A percentile compares a stretch with the other conserved stretches of the same genome.
phyloP scores from a whole-genome alignment of 2,113 vertebrate genomes.

The Eidolon helvum region DNA sequence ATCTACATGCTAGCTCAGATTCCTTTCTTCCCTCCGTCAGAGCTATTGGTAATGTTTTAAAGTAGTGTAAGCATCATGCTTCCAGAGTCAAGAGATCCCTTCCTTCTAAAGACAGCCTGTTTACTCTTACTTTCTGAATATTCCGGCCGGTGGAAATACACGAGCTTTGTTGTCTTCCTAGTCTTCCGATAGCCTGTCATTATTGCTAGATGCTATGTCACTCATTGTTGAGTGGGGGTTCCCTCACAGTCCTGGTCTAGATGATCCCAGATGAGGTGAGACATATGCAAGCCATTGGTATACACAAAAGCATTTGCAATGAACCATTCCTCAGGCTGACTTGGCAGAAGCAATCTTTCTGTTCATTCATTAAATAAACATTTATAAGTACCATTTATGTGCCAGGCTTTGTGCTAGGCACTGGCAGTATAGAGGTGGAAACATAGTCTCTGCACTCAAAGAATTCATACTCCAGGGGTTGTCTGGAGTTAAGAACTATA shows the following conservation, averaged over 20 bases:
- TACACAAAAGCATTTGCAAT: conserved; percentile 20
- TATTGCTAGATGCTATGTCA: conserved; percentile 18
- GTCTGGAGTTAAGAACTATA: not conserved
- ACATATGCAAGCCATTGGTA: not conserved
- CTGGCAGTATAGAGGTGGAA: conserved; percentile 21
- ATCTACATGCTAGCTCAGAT: not conserved
- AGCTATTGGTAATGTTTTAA: conserved; percentile 1
- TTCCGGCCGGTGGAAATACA: conserved; percentile 40
- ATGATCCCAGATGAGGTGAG: conserved; percentile 8
- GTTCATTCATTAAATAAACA: conserved; percentile 61
- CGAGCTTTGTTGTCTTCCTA: conserved; percentile 44
- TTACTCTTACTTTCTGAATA: conserved; percentile 41
- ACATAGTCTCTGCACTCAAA: not conserved
- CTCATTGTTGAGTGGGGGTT: not conserved
- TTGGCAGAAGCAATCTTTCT: conserved; percentile 52
- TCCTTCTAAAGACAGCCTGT: not conserved
- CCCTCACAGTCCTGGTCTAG: not conserved
- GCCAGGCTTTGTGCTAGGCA: conserved; percentile 59
- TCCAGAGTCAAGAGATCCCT: conserved; percentile 22
- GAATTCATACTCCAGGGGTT: not conserved
- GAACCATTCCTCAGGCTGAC: conserved; percentile 52
- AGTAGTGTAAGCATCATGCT: not conserved
- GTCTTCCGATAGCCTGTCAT: conserved; percentile 47
- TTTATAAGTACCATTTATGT: conserved; percentile 40
- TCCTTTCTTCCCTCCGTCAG: not conserved